A percentile compares a stretch with the other conserved stretches of the same genome.
phyloP scores from a whole-genome alignment of 2,113 vertebrate genomes.

The Seriola quinqueradiata region DNA sequence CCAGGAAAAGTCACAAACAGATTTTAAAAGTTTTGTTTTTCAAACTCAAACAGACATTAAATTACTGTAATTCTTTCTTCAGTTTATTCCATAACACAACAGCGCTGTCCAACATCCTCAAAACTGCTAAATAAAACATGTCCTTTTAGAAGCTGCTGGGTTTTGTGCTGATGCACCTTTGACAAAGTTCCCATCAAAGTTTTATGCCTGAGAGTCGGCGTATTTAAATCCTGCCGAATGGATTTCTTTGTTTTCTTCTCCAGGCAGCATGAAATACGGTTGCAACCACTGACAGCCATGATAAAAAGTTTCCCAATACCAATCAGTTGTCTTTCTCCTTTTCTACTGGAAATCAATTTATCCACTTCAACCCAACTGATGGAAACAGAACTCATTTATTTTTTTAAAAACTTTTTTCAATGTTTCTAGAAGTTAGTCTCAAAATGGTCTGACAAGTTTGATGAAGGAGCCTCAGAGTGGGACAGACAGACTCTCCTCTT shows the following conservation, averaged over 20 bases:
- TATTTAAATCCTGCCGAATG: conserved; percentile 1
- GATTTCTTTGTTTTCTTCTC: conserved; percentile 4
- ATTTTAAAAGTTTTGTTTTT: too few species aligned
- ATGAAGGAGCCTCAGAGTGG: neutral
- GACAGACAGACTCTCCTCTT: neutral
- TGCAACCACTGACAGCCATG: neutral
- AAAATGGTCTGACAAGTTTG: neutral
- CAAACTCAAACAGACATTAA: too few species aligned
- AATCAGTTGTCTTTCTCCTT: neutral
- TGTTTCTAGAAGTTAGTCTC: neutral
- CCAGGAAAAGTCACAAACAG: too few species aligned
- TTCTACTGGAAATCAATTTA: neutral
- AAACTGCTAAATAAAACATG: too few species aligned
- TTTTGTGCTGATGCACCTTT: neutral
- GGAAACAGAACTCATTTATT: neutral
- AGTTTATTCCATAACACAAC: too few species aligned
- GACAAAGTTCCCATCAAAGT: neutral
- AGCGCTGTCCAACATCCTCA: too few species aligned
- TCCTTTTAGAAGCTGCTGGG: too few species aligned
- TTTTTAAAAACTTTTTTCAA: neutral
- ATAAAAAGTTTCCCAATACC: neutral
- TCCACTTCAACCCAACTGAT: neutral
- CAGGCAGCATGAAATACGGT: conserved; percentile 19
- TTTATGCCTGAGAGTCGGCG: neutral
- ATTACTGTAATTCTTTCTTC: too few species aligned